phyloP scores from a whole-genome alignment of 2,888 invertebrate genomes.

The Synergus japonicus region DNA sequence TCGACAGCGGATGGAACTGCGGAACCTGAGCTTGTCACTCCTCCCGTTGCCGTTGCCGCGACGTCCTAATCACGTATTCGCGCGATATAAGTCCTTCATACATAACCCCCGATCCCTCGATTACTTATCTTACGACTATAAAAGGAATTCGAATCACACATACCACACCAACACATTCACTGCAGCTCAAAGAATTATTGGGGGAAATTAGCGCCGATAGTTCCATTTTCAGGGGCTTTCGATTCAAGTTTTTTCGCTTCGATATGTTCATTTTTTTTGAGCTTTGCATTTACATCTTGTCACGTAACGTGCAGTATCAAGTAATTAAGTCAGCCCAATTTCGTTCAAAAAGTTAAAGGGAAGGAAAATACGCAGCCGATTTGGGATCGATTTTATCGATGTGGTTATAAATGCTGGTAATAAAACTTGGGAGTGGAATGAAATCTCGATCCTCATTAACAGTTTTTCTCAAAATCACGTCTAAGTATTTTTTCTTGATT shows the following conservation, averaged over 20 bases:
- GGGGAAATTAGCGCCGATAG: conserved; percentile 45
- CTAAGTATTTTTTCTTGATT: too few species aligned
- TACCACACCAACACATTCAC: conserved; percentile 40
- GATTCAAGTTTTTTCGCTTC: conserved; percentile 9
- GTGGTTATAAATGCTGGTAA: not conserved
- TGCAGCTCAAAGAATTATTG: conserved; percentile 40
- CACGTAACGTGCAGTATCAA: not conserved
- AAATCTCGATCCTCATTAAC: too few species aligned
- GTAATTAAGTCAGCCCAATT: conserved; percentile 12
- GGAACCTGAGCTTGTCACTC: conserved; percentile 73
- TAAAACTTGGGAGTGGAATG: too few species aligned
- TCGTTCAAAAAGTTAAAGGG: not conserved
- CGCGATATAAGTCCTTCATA: conserved; percentile 64
- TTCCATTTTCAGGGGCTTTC: not conserved
- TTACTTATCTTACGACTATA: conserved; percentile 73
- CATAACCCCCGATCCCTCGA: conserved; percentile 69
- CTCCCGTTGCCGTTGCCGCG: conserved; percentile 73
- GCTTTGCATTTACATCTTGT: not conserved
- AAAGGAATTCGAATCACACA: conserved; percentile 63
- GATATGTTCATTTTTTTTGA: conserved; percentile 3
- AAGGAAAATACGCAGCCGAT: not conserved
- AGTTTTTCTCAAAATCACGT: too few species aligned
- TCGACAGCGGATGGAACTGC: conserved; percentile 71
- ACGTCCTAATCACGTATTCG: conserved; percentile 72
- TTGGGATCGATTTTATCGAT: not conserved